Percentiles rank a stretch among this genome's conserved stretches.
Evolutionary conservation across 2,888 invertebrate genomes (phyloP).

Genomic region (Agrochola circellaris): DNA sequence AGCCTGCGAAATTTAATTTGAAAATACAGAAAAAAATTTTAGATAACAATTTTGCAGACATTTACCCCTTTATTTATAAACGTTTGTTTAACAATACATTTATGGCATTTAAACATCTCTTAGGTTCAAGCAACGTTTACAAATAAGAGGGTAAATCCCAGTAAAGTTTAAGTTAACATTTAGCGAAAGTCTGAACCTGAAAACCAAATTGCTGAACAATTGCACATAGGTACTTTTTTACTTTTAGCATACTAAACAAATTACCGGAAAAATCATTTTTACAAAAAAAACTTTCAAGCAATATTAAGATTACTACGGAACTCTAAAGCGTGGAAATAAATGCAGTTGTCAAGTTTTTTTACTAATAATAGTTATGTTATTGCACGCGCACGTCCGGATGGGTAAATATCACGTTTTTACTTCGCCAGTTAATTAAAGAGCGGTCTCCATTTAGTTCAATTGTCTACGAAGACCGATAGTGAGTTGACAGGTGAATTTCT

Average conservation of each 20-base stretch:
- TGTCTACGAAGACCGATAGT: conserved; percentile 1
- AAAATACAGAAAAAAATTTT: not conserved
- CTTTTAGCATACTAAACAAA: not conserved
- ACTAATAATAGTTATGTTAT: not conserved
- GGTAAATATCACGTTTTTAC: conserved; percentile 38
- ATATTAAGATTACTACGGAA: conserved; percentile 8
- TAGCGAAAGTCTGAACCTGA: not conserved
- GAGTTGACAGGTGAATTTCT: not conserved
- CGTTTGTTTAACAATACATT: no score
- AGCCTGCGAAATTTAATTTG: not conserved
- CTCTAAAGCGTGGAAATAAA: not conserved
- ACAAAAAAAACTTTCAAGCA: not conserved
- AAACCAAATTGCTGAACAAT: not conserved
- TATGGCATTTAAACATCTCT: no score
- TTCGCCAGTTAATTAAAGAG: conserved; percentile 7
- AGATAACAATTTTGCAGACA: no score
- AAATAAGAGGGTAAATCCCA: not conserved
- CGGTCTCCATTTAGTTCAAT: conserved; percentile 20
- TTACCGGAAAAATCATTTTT: not conserved
- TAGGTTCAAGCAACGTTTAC: no score
- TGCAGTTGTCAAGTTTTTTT: not conserved
- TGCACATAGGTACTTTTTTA: not conserved
- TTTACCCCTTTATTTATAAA: no score
- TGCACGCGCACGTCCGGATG: conserved; percentile 27
- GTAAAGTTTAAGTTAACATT: not conserved